Percentiles rank a stretch among this genome's conserved stretches.
Conservation (phyloP, 2,113 vertebrate genomes). For the Ochotona curzoniae region DNA sequence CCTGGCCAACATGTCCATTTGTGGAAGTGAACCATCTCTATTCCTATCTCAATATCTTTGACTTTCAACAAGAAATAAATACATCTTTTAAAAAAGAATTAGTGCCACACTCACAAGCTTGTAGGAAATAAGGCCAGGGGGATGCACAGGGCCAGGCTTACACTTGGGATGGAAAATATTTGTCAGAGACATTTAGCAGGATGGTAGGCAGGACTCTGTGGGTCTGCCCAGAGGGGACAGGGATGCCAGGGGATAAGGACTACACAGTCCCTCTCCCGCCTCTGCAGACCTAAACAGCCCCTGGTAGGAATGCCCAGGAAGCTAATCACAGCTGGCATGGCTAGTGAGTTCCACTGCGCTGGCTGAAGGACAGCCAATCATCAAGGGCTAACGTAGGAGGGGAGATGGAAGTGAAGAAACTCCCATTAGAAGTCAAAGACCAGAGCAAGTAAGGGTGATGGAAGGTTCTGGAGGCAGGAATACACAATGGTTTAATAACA, state of each 20-base stretch:
- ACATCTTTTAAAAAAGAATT: too few species aligned
- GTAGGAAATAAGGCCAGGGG: background rate
- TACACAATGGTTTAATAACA: background rate
- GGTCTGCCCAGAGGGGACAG: rapidly evolving
- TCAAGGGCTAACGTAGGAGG: background rate
- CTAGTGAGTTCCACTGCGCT: too few species aligned
- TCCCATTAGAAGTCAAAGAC: background rate
- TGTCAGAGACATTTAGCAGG: background rate
- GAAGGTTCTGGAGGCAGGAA: background rate
- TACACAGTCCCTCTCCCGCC: background rate
- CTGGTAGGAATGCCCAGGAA: rapidly evolving
- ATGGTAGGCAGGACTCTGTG: background rate
- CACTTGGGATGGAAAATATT: background rate
- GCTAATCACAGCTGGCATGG: background rate
- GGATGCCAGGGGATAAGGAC: background rate
- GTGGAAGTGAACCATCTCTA: too few species aligned
- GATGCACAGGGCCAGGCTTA: rapidly evolving
- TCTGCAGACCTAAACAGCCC: background rate
- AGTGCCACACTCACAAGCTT: rapidly evolving
- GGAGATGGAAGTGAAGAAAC: background rate
- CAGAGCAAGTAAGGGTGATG: background rate
- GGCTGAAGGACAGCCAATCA: background rate
- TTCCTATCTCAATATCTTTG: too few species aligned
- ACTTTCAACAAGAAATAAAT: background rate
- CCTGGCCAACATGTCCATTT: too few species aligned